These are phyloP conservation scores for Scaptomyza caliginosa DNA, from an alignment of 2,888 invertebrate species.

Conservation along the genomic window DNA sequence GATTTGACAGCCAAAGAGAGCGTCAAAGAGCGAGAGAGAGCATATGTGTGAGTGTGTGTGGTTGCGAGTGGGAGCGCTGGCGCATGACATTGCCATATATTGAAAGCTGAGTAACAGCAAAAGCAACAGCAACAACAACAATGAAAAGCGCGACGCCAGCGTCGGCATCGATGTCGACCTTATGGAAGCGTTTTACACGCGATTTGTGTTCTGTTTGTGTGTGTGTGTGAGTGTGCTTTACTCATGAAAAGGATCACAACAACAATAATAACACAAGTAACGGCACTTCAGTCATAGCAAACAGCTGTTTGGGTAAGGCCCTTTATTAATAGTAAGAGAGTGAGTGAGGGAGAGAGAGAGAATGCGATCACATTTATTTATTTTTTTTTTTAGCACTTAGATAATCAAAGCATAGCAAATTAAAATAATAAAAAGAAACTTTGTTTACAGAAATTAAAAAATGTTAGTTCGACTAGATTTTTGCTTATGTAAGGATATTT, in stretches of 20 bases:
- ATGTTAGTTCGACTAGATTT: no score
- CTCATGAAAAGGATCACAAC: constrained; percentile 43
- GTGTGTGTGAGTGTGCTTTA: no score
- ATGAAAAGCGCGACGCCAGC: constrained; percentile 23
- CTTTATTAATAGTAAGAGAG: constrained; percentile 11
- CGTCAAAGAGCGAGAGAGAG: constrained; percentile 6
- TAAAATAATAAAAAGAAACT: no score
- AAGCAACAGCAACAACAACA: constrained; percentile 16
- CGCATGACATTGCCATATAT: constrained; percentile 78
- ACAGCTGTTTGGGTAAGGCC: constrained; percentile 76
- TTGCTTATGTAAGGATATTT: neutral
- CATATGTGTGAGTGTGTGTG: constrained; percentile 1
- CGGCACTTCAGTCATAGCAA: constrained; percentile 44
- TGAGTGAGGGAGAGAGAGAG: neutral
- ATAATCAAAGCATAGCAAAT: no score
- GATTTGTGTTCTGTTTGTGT: constrained; percentile 25
- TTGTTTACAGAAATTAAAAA: no score
- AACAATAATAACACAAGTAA: constrained; percentile 34
- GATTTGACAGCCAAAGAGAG: constrained; percentile 15
- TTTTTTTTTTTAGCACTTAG: neutral
- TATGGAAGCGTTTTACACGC: constrained; percentile 37
- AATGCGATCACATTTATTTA: neutral
- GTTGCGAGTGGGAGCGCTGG: constrained; percentile 42
- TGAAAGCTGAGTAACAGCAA: constrained; percentile 53
- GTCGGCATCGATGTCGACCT: constrained; percentile 41